Percentiles rank a stretch among this genome's conserved stretches.
phyloP scores from a whole-genome alignment of 2,888 invertebrate species.

The Callyntrura sp. region DNA sequence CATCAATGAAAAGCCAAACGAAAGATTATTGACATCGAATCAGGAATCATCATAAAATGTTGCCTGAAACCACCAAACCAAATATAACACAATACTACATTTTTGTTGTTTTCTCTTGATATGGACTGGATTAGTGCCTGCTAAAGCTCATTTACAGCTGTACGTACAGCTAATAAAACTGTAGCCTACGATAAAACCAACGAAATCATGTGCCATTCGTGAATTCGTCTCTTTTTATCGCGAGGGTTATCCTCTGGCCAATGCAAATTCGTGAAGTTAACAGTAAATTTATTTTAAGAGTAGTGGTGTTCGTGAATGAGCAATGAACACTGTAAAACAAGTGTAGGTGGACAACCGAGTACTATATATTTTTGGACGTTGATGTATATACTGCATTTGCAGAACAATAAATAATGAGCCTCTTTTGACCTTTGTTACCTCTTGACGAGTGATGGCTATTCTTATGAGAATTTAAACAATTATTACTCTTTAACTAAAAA shows the following conservation, averaged over 20 bases:
- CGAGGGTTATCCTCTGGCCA: not conserved
- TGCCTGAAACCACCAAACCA: conserved; percentile 33
- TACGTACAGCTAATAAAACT: conserved; percentile 33
- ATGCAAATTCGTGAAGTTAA: conserved; percentile 27
- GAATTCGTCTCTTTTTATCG: not conserved
- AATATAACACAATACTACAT: conserved; percentile 8
- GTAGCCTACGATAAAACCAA: conserved; percentile 27
- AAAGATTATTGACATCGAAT: conserved; percentile 60
- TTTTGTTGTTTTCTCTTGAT: conserved; percentile 22
- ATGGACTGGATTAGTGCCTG: conserved; percentile 35
- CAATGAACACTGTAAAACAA: conserved; percentile 7
- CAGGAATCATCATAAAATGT: conserved; percentile 38
- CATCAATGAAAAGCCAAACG: conserved; percentile 14
- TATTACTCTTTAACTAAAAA: not conserved
- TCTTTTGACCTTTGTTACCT: conserved; percentile 45
- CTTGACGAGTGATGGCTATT: conserved; percentile 28
- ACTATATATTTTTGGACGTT: conserved; percentile 4
- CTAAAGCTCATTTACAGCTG: conserved; percentile 18
- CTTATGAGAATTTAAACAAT: conserved; percentile 14
- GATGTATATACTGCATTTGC: not conserved
- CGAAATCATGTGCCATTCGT: conserved; percentile 51
- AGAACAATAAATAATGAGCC: conserved; percentile 3
- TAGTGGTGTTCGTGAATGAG: conserved; percentile 19
- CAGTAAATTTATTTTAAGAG: conserved; percentile 35
- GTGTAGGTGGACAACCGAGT: conserved; percentile 44